Base-by-base conservation (phyloP, 2,797 vertebrate genomes). In the Perodicticus potto region DNA sequence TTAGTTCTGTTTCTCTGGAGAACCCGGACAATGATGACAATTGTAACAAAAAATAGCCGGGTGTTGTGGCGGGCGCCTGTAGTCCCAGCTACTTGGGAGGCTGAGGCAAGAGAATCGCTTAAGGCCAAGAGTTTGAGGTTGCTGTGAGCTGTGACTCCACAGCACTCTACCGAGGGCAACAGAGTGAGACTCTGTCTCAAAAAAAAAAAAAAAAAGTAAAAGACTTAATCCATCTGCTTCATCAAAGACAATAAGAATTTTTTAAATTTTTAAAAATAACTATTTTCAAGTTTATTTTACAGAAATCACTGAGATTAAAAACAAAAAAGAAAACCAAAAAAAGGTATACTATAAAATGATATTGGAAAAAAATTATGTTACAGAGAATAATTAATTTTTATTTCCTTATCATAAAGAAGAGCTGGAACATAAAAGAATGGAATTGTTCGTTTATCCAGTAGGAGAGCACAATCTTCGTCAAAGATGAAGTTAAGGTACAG, bases 401-500 rank as follows among this genome's bases (percentile, higher is more conserved):
- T 90, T 80, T 34, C 12, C 3, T 70, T 34, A 53, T 91, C 37
- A 69, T 76, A 76, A 89, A 95, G 74, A 59, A 16, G 22, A 72
- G 1, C 17, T 90, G 40, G 34, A 14, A 5, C 3, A 88, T 12
- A 1, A 76, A 9, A 89, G 12, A 86, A 43, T 40, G 11, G 19
- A 27, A 76, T 25, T 40, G 14, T 22, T 89, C 10, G 63, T 95
- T 9, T 22, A 27, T 76, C 29, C 53, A 70, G 5, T 65, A 29
- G 3, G 87, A 53, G 12, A n/a, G 2, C 2, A 57, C 37, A 20
- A 0, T 78, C 43, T 93, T 85, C 7, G 22, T 78, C 69, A 89
- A 84, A 87, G n/a, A 85, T n/a, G 5, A 53, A 92, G 57, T 65
- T 94, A 81, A 97, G 57, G 12, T 89, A 89, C 67, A 63, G 91